Conservation (phyloP, 1,140 invertebrate genomes). For the Platyscapa corneri region DNA sequence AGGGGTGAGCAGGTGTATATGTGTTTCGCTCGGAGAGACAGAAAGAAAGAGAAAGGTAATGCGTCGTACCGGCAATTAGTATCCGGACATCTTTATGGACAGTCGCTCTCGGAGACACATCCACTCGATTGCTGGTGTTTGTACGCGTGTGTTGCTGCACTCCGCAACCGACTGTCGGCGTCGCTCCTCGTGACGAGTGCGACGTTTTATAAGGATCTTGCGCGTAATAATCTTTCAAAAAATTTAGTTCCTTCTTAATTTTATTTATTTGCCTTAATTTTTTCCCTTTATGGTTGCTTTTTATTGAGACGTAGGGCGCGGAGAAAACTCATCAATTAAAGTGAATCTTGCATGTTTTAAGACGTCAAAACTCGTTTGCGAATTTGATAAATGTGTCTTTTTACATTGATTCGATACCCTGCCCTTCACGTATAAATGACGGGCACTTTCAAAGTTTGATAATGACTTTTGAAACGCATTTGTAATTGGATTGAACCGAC, state of each 20-base stretch:
- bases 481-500: slow-evolving; percentile 43
- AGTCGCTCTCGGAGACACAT: neutral
- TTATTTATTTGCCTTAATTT: neutral
- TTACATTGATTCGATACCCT: neutral
- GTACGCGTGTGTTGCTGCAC: neutral
- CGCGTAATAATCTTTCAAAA: slow-evolving; percentile 44
- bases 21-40: neutral
- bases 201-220: slow-evolving; percentile 34
- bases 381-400: slow-evolving; percentile 39
- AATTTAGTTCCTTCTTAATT: neutral
- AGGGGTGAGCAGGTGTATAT: neutral
- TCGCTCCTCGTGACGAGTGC: neutral
- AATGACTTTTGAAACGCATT: slow-evolving; percentile 13
- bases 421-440: slow-evolving; percentile 30
- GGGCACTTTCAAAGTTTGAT: slow-evolving; percentile 50
- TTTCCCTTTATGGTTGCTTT: neutral
- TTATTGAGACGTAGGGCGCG: neutral
- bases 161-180: neutral
- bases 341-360: slow-evolving; percentile 16
- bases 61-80: slow-evolving; percentile 55
- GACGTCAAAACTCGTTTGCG: slow-evolving; percentile 38
- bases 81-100: slow-evolving; percentile 56
- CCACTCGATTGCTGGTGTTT: neutral
- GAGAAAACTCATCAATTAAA: slow-evolving; percentile 44
- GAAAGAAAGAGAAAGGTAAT: slow-evolving; percentile 28